phyloP scores from a whole-genome alignment of 2,888 invertebrate genomes.

The Spisula solida region DNA sequence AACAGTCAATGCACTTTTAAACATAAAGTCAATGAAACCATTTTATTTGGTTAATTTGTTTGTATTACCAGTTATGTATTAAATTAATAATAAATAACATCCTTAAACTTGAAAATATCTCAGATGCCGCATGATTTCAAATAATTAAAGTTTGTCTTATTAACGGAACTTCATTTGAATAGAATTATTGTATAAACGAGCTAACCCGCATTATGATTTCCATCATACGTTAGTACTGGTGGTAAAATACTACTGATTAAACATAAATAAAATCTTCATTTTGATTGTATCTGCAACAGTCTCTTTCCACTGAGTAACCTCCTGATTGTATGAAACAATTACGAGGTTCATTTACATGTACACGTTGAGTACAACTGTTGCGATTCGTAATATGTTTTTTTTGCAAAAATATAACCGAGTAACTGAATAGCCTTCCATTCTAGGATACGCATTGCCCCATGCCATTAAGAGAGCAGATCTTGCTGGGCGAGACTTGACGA shows the following conservation, averaged over 20 bases:
- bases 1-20: background rate
- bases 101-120: too few species aligned
- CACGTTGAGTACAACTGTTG: background rate
- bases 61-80: background rate
- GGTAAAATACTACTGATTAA: too few species aligned
- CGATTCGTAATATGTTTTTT: background rate
- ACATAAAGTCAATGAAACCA: background rate
- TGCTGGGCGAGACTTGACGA: slow-evolving; percentile 83
- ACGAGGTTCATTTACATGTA: background rate
- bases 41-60: background rate
- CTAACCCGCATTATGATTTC: background rate
- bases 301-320: too few species aligned
- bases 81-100: too few species aligned
- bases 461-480: slow-evolving; percentile 82
- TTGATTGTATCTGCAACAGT: background rate
- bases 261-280: background rate
- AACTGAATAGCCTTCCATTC: background rate
- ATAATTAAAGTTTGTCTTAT: too few species aligned
- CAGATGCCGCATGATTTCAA: too few species aligned
- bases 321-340: too few species aligned
- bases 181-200: too few species aligned
- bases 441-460: slow-evolving; percentile 80
- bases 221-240: too few species aligned
- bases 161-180: too few species aligned
- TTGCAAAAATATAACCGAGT: background rate